These are phyloP conservation scores for Percopsis omiscomaycus DNA, from an alignment of 2,797 vertebrate species.

Conservation along the genomic window DNA sequence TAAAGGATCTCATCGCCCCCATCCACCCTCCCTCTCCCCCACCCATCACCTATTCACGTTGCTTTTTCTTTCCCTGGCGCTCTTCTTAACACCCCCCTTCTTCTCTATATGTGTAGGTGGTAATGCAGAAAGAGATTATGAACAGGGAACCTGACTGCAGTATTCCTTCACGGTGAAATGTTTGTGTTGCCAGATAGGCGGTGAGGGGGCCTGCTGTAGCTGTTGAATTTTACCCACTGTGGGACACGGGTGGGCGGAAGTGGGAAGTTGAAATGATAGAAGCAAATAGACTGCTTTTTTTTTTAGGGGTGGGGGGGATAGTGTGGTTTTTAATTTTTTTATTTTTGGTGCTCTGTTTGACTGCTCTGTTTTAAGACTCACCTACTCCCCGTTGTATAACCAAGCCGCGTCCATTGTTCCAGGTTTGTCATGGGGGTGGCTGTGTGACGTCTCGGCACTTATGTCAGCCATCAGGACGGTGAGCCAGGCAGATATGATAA, in stretches of 20 bases:
- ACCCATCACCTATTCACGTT: constrained; percentile 38
- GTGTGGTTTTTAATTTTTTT: constrained; percentile 14
- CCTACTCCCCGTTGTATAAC: constrained; percentile 59
- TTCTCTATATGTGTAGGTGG: constrained; percentile 53
- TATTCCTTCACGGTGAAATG: constrained; percentile 67
- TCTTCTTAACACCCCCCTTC: constrained; percentile 47
- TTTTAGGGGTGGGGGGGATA: constrained; percentile 21
- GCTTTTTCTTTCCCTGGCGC: constrained; percentile 46
- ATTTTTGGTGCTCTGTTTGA: constrained; percentile 61
- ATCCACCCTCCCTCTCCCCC: constrained; percentile 56
- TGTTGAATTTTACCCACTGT: constrained; percentile 70
- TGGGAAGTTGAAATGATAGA: constrained; percentile 72
- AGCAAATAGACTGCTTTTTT: constrained; percentile 64
- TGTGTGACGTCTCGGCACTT: constrained; percentile 8
- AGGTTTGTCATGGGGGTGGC: constrained; percentile 27
- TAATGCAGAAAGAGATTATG: constrained; percentile 67
- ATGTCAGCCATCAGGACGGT: constrained; percentile 27
- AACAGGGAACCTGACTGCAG: constrained; percentile 66
- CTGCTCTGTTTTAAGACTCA: constrained; percentile 34
- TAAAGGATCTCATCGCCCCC: constrained; percentile 59
- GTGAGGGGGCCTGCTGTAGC: constrained; percentile 59
- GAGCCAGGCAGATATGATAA: not conserved
- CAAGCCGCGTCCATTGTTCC: constrained; percentile 44
- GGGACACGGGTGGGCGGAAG: constrained; percentile 66
- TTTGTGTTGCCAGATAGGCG: constrained; percentile 61